Conservation (phyloP, 1,140 invertebrate genomes). For the Papilio machaon region DNA sequence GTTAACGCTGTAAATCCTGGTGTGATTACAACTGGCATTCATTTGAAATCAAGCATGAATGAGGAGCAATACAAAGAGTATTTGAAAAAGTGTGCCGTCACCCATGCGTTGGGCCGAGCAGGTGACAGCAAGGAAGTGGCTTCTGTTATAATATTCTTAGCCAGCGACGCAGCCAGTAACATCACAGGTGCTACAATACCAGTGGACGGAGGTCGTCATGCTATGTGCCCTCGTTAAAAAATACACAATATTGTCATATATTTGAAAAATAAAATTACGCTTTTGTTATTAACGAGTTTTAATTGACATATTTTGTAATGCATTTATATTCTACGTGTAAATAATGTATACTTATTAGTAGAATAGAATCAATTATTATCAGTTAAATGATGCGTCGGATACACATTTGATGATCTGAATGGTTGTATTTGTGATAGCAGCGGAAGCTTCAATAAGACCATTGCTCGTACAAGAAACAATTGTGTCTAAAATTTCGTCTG, state of each 20-base stretch:
- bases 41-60: constrained; percentile 86
- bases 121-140: constrained; percentile 89
- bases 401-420: constrained; percentile 53
- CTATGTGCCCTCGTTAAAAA: constrained; percentile 67
- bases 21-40: constrained; percentile 88
- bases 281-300: constrained; percentile 83
- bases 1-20: constrained; percentile 92
- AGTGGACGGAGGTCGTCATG: constrained; percentile 87
- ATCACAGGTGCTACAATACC: constrained; percentile 89
- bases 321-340: neutral
- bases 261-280: constrained; percentile 77
- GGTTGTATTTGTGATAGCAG: constrained; percentile 46
- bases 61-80: constrained; percentile 87
- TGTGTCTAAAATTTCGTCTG: constrained; percentile 48
- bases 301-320: neutral
- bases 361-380: neutral
- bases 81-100: constrained; percentile 86
- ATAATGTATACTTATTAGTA: neutral
- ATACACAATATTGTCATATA: constrained; percentile 32
- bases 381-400: constrained; percentile 15
- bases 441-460: constrained; percentile 48
- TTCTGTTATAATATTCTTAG: constrained; percentile 89
- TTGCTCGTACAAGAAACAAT: constrained; percentile 52
- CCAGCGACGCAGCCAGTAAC: constrained; percentile 88
- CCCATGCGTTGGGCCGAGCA: constrained; percentile 89